Evolutionary conservation across 2,113 vertebrate genomes (phyloP), one percentile per base, ranked within the genome.

Genomic region (Myotis lucifugus): DNA sequence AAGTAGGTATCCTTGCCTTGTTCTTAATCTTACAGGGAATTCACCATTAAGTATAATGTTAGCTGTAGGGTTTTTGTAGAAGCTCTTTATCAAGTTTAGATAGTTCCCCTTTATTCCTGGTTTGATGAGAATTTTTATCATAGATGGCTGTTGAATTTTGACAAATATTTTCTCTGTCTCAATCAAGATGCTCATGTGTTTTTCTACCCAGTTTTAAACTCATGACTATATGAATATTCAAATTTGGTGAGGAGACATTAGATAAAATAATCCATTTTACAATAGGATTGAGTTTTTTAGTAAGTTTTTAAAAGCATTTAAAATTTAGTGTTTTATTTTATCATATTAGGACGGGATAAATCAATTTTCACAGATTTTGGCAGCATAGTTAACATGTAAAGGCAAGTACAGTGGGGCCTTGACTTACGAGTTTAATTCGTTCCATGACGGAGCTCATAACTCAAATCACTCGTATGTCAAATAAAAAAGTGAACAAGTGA

Each of bases 61-160:
- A 81, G 6, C 3, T 18, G 2, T 50, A 91, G 29, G n/a, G 34
- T n/a, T 93, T 87, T 93, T 48, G 21, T 67, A 91, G 50, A 85
- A 66, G 19, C 25, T 82, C 34, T 88, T 79, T 52, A 88, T 74
- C 37, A 91, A 59, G 48, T 76, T 67, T 34, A 76, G 18, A 29
- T 72, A 82, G 46, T 52, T 88, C 4, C 17, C 9, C 17, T 46
- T 79, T 91, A 88, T 81, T 85, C 34, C 29, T 59, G 64, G 27
- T 78, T 94, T 85, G 34, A 48, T 88, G n/a, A 85, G 10, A 87
- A 10, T 69, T 84, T 95, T 96, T 85, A 9, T 86, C 32, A 92
- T 56, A 25, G 70, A n/a, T 73, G 27, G 34, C 6, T 85, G 8
- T 77, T 77, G 17, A 77, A 94, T 88, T 70, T 82, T 86, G 59